Conservation (phyloP, 2,888 invertebrate genomes). For the Maniola hyperantus region DNA sequence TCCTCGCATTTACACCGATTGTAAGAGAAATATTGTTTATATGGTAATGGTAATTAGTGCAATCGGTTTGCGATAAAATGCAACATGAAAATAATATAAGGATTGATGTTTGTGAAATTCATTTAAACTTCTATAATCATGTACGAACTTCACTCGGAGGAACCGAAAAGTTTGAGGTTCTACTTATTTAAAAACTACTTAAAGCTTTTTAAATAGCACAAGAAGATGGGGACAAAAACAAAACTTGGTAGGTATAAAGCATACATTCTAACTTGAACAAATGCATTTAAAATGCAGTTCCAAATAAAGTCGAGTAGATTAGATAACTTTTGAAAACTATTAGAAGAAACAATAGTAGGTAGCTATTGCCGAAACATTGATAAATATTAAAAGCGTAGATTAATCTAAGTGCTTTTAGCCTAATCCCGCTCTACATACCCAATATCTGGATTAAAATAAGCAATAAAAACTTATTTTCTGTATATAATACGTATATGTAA, state of each 20-base stretch:
- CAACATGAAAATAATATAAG: constrained; percentile 34
- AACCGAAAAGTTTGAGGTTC: neutral
- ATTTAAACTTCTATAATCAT: neutral
- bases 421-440: constrained; percentile 19
- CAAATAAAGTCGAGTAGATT: neutral
- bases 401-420: constrained; percentile 12
- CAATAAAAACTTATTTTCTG: constrained; percentile 25
- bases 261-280: neutral
- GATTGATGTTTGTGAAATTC: neutral
- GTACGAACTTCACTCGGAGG: neutral
- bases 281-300: neutral
- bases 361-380: constrained; percentile 5
- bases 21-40: constrained; percentile 35
- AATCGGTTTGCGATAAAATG: constrained; percentile 38
- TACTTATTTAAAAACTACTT: neutral
- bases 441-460: constrained; percentile 19
- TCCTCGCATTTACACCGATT: constrained; percentile 21
- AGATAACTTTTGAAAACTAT: neutral
- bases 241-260: neutral
- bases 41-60: constrained; percentile 35
- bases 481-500: constrained; percentile 34
- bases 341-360: neutral
- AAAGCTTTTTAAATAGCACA: neutral
- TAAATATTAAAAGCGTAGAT: constrained; percentile 16
- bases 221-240: neutral